Evolutionary conservation across 53 echinoderm and acorn worm species (phyloP), one percentile per base, ranked within the genome.

Genomic region (Glandiceps talaboti): DNA sequence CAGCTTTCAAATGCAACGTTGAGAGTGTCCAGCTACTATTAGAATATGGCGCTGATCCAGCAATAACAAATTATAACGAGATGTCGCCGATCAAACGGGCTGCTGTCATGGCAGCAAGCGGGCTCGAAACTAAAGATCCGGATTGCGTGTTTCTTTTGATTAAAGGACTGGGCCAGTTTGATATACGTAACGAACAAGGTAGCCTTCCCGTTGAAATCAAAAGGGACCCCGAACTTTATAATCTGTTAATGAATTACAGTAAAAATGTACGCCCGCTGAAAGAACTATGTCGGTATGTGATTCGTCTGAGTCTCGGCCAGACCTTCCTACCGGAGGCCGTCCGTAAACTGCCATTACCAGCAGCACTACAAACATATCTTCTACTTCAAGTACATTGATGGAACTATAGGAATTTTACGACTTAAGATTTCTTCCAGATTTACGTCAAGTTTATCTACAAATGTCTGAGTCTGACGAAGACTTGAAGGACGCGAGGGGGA

Each of bases 211-310:
- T 76, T n/a, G 72, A 77, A 32, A 82, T 93, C 74, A 75, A 30
- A 25, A 77, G 82, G 27, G 97, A 97, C 73, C 30, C 82, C 14
- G 91, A 93, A 32, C 82, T 97, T 74, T 85, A 83, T 84, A 81
- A 82, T 32, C 33, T 93, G 77, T 74, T 91, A n/a, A 77, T 79
- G 6, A 89, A 78, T 28, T 76, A 83, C 1, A 87, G 97, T 80
- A 79, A 81, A 33, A 84, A 83, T 27, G 84, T 91, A 0, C 84
- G 97, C 27, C 73, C 85, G 33, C 86, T 97, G 20, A 80, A 87
- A 30, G 92, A 97, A 83, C 93, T 89, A 26, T 97, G 96, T 74
- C 97, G 97, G 28, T 97, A 91, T 31, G 73, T 77, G 14, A 91
- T 97, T 31, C 83, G 97, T 25, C 85, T 85, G 29, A 80, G 81